Evolutionary conservation across 1,140 invertebrate genomes (phyloP), one percentile per base, ranked within the genome.

Genomic region (Drosophila varians): DNA sequence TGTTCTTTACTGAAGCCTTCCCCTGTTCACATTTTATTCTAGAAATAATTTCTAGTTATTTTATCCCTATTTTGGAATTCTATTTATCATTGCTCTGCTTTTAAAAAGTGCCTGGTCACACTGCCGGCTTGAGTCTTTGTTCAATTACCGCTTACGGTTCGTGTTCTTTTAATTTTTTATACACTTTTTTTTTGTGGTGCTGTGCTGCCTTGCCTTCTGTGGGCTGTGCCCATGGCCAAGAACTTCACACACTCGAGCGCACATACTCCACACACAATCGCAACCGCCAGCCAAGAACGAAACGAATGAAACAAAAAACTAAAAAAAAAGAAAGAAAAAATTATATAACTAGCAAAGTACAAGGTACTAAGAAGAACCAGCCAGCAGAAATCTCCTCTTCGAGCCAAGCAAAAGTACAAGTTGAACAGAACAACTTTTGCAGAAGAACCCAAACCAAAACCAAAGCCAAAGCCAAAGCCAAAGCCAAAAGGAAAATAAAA

Each of bases 201-300:
- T 31, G 18, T 54, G 45, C 21, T 57, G 28, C 8, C 38, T 52
- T 36, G 21, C 56, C 68, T 47, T 73, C 42, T 64, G 62, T 54
- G 45, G 49, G 54, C 66, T 64, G 55, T 72, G 78, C 82, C 82
- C 77, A 77, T 84, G 71, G 72, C 80, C 80, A 86, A 84, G 82
- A 84, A 87, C 82, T 84, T 86, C 76, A 79, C 73, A 87, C 80
- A 86, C 66, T 75, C 75, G 57, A 80, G 66, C 80, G 82, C 51
- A 40, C 79, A 72, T 55, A 78, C 51, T 68, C n/a, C n/a, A n/a
- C 38, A 51, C 40, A 57, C 54, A 54, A n/a, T 1, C 26, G 8
- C 28, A 60, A 42, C 34, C 11, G n/a, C n/a, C 21, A 38, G 16
- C 21, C 68, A 61, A 60, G 55, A 71, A 60, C 47, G 47, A 26